Percentiles rank a stretch among this genome's conserved stretches.
Evolutionary conservation across 2,888 invertebrate species (phyloP).

Genomic region (Diloba caeruleocephala): DNA sequence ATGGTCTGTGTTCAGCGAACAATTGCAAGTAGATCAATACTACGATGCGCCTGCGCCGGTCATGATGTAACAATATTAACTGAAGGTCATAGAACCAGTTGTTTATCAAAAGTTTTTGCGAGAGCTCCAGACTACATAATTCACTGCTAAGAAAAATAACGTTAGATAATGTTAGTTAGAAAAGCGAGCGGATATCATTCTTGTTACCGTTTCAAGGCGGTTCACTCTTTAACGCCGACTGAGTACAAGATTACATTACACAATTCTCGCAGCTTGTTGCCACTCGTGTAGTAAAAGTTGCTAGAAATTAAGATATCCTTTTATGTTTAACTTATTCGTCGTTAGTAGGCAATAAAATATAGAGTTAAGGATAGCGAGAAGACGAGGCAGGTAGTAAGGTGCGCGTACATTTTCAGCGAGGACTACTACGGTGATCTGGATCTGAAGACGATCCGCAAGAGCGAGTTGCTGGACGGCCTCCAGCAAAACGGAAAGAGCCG

Average conservation of each 20-base stretch:
- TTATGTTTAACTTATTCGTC: slow-evolving; percentile 56
- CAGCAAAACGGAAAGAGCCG: slow-evolving; percentile 89
- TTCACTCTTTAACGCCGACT: slow-evolving; percentile 75
- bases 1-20: slow-evolving; percentile 63
- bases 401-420: slow-evolving; percentile 93
- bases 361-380: slow-evolving; percentile 69
- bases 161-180: slow-evolving; percentile 73
- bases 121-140: slow-evolving; percentile 63
- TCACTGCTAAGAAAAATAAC: slow-evolving; percentile 64
- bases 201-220: slow-evolving; percentile 82
- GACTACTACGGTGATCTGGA: slow-evolving; percentile 99
- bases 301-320: slow-evolving; percentile 74
- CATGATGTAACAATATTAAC: slow-evolving; percentile 45
- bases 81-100: slow-evolving; percentile 67
- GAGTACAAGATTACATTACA: slow-evolving; percentile 80
- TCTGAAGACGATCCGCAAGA: slow-evolving; percentile 98
- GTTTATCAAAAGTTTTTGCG: slow-evolving; percentile 57
- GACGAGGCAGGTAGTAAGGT: slow-evolving; percentile 84
- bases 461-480: slow-evolving; percentile 95
- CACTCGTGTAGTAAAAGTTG: slow-evolving; percentile 77
- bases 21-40: slow-evolving; percentile 57
- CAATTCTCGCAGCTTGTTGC: slow-evolving; percentile 76
- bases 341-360: slow-evolving; percentile 56
- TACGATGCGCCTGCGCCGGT: slow-evolving; percentile 59
- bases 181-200: slow-evolving; percentile 81